Evolutionary conservation across 2,113 vertebrate genomes (phyloP).

Genomic region (Cisticola juncidis): DNA sequence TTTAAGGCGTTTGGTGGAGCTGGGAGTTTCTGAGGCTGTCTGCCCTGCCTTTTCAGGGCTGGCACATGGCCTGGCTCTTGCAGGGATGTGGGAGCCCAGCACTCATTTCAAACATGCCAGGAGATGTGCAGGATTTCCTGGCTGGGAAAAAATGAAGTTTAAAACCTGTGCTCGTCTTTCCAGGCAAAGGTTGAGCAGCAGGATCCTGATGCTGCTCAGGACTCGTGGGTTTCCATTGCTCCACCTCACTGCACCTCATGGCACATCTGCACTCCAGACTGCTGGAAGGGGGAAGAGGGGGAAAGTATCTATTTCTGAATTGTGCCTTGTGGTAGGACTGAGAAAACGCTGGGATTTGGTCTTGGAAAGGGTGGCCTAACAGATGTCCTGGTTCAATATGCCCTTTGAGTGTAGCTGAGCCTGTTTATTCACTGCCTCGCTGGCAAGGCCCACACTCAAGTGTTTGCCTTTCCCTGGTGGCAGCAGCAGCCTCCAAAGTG

Average conservation of each 20-base stretch:
- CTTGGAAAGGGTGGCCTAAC: background rate
- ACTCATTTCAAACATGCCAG: background rate
- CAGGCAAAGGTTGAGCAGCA: background rate
- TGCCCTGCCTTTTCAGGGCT: background rate
- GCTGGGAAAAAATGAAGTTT: background rate
- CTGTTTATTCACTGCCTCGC: background rate
- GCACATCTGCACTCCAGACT: rapidly evolving
- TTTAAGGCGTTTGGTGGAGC: background rate
- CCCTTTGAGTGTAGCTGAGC: background rate
- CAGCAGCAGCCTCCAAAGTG: background rate
- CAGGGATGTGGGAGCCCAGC: background rate
- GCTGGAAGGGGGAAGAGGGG: background rate
- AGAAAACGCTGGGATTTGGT: background rate
- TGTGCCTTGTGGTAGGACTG: background rate
- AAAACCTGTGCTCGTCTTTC: background rate
- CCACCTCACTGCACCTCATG: rapidly evolving
- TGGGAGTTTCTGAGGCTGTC: background rate
- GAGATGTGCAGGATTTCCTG: background rate
- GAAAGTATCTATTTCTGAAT: background rate
- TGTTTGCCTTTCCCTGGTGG: slow-evolving; percentile 47
- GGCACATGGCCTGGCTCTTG: background rate
- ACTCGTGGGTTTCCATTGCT: background rate
- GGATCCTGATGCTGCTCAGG: background rate
- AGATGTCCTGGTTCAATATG: slow-evolving; percentile 27
- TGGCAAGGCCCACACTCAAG: slow-evolving; percentile 1